These are phyloP conservation scores for Polymixis lichenea DNA, from an alignment of 2,888 invertebrate genomes.

Conservation along the genomic window DNA sequence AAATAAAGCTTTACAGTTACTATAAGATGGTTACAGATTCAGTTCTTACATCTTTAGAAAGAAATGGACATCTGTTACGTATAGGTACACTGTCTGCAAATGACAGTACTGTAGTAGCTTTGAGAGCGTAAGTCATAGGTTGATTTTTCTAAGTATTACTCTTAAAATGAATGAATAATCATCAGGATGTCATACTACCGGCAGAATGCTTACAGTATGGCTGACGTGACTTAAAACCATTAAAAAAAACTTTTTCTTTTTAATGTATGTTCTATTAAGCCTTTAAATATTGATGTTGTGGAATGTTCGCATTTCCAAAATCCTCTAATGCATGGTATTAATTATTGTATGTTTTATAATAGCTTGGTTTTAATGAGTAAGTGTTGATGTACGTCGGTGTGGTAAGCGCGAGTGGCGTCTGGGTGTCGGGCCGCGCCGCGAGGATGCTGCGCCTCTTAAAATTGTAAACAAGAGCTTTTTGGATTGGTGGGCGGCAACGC, in stretches of 20 bases:
- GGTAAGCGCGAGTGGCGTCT: slow-evolving; percentile 71
- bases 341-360: slow-evolving; percentile 12
- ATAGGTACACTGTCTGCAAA: neutral
- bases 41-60: neutral
- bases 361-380: slow-evolving; percentile 26
- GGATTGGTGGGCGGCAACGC: slow-evolving; percentile 85
- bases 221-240: slow-evolving; percentile 3
- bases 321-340: neutral
- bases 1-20: neutral
- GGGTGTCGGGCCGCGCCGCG: slow-evolving; percentile 74
- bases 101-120: neutral
- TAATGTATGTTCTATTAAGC: neutral
- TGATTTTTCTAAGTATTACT: neutral
- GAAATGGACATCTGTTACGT: too few species aligned
- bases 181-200: slow-evolving; percentile 1
- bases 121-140: neutral
- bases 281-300: neutral
- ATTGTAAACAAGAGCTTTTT: slow-evolving; percentile 89
- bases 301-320: neutral
- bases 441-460: slow-evolving; percentile 84
- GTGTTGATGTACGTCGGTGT: slow-evolving; percentile 45
- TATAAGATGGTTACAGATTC: neutral
- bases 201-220: neutral
- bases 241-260: neutral
- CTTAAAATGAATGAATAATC: neutral